Evolutionary conservation across 2,888 invertebrate genomes (phyloP).

Genomic region (Cetonia aurata): DNA sequence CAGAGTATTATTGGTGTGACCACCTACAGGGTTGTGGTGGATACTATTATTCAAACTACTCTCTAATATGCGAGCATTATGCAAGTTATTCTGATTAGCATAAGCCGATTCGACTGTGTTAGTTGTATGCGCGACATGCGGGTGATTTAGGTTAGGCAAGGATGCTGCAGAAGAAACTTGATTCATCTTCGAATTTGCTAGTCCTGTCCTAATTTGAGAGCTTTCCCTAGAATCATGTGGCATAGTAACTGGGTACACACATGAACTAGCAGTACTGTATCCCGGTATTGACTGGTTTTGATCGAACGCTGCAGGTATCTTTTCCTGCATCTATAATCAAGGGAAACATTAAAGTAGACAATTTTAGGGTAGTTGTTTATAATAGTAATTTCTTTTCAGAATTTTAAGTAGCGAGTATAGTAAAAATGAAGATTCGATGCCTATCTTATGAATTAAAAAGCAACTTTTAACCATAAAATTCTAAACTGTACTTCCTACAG

Average conservation of each 20-base stretch:
- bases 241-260: conserved; percentile 47
- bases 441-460: too few relatives aligned
- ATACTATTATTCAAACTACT: conserved; percentile 60
- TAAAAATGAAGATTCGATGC: neutral
- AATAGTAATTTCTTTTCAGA: too few relatives aligned
- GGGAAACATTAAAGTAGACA: too few relatives aligned
- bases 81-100: conserved; percentile 57
- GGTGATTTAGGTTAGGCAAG: conserved; percentile 63
- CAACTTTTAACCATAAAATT: too few relatives aligned
- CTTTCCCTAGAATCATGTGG: conserved; percentile 45
- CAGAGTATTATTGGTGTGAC: conserved; percentile 58
- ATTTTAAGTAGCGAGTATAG: too few relatives aligned
- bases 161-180: conserved; percentile 62
- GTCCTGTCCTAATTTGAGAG: conserved; percentile 45
- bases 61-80: conserved; percentile 59
- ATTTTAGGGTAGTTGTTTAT: too few relatives aligned
- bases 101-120: conserved; percentile 58
- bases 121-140: conserved; percentile 50
- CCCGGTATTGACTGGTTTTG: conserved; percentile 48
- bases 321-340: conserved; percentile 67
- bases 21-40: conserved; percentile 52
- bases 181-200: conserved; percentile 51
- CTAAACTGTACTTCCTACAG: too few relatives aligned
- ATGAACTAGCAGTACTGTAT: conserved; percentile 48
- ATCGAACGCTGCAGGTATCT: conserved; percentile 50